Conservation (phyloP, 1,140 invertebrate genomes). For the Gonioctena quinquepunctata region DNA sequence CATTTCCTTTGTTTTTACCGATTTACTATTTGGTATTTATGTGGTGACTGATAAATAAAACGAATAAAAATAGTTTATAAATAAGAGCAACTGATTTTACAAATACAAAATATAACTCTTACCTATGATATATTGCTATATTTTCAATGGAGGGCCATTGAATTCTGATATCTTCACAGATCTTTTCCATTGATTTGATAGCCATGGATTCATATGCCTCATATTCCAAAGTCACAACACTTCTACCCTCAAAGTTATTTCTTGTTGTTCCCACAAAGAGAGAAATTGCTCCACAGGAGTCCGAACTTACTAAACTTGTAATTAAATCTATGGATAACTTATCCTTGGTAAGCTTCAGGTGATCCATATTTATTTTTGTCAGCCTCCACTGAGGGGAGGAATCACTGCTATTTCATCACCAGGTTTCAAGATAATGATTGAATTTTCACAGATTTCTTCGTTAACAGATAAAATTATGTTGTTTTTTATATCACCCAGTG, state of each 20-base stretch:
- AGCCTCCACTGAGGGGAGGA: conserved; percentile 86
- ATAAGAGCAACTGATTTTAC: no score
- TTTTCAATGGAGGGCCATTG: conserved; percentile 75
- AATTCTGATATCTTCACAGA: conserved; percentile 72
- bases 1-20: no score
- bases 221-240: conserved; percentile 83
- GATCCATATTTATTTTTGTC: conserved; percentile 61
- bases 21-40: no score
- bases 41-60: no score
- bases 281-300: conserved; percentile 84
- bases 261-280: conserved; percentile 91
- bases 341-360: conserved; percentile 69
- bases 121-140: conserved; percentile 82
- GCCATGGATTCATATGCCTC: conserved; percentile 95
- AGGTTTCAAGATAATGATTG: conserved; percentile 62
- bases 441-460: conserved; percentile 69
- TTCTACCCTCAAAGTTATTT: conserved; percentile 85
- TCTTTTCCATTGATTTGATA: conserved; percentile 76
- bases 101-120: no score
- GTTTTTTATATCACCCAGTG: conserved; percentile 69
- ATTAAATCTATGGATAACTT: conserved; percentile 73
- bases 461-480: conserved; percentile 80
- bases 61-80: no score
- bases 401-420: conserved; percentile 83
- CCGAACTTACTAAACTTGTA: conserved; percentile 67